phyloP scores from a whole-genome alignment of 1,140 invertebrate species.

The Heliconius himera region DNA sequence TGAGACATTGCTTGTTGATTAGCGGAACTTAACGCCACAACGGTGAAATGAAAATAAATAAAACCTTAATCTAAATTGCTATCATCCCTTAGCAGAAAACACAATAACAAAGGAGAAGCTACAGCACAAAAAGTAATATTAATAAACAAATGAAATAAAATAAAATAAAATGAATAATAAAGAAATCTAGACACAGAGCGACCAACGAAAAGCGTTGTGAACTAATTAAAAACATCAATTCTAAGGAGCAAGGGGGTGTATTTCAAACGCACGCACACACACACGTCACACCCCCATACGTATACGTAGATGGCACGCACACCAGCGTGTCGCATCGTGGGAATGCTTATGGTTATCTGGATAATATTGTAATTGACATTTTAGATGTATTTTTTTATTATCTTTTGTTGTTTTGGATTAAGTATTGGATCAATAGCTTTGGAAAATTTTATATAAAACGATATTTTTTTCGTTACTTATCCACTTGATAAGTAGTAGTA shows the following conservation, averaged over 20 bases:
- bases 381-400: neutral
- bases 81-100: constrained; percentile 7
- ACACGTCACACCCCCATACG: constrained; percentile 45
- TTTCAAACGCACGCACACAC: constrained; percentile 69
- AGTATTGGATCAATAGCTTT: too few species aligned
- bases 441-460: too few species aligned
- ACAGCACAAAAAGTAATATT: constrained; percentile 6
- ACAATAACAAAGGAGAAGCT: neutral
- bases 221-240: constrained; percentile 81
- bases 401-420: neutral
- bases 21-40: too few species aligned
- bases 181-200: constrained; percentile 43
- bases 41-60: neutral
- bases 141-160: neutral
- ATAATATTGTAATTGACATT: constrained; percentile 28
- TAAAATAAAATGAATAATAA: constrained; percentile 58
- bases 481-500: too few species aligned
- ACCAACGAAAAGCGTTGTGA: constrained; percentile 72
- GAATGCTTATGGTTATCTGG: constrained; percentile 2
- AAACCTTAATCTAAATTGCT: neutral
- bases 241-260: constrained; percentile 66
- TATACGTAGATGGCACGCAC: constrained; percentile 64
- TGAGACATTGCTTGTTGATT: too few species aligned
- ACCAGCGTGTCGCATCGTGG: constrained; percentile 52
- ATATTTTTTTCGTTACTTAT: too few species aligned